Conservation (phyloP, 2,113 vertebrate species). For the Columba janthina region DNA sequence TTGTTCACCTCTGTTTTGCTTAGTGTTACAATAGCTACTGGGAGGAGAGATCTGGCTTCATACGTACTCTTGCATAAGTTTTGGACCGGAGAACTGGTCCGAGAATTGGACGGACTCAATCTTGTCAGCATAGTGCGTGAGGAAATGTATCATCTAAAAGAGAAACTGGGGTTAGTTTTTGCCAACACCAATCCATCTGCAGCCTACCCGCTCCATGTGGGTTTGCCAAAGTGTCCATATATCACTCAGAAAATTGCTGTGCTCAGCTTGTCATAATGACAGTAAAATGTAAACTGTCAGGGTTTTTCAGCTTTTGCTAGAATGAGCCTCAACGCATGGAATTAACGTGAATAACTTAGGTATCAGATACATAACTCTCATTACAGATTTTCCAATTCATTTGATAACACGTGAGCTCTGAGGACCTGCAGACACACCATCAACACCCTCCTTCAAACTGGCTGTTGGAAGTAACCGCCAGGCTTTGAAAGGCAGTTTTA, state of each 20-base stretch:
- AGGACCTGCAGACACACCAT: neutral
- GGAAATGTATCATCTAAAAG: slow-evolving; percentile 95
- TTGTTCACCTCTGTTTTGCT: neutral
- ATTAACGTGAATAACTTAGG: neutral
- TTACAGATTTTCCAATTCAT: neutral
- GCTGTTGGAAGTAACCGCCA: neutral
- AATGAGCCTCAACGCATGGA: neutral
- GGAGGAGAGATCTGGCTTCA: neutral
- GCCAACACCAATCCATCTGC: neutral
- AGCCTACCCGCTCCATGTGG: neutral
- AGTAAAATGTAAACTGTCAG: neutral
- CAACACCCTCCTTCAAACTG: neutral
- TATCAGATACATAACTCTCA: neutral
- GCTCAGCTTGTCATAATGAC: neutral
- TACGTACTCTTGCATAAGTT: slow-evolving; percentile 99
- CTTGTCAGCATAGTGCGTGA: slow-evolving; percentile 96
- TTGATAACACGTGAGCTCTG: neutral
- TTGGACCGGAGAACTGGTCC: slow-evolving; percentile 99
- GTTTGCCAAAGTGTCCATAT: neutral
- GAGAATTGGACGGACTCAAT: slow-evolving; percentile 99
- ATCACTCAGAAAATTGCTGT: neutral
- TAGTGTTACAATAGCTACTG: neutral
- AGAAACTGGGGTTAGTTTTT: neutral
- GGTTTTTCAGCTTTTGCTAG: neutral
- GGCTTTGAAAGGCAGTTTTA: neutral